Conservation (phyloP, 2,797 vertebrate species). For the Sciaenops ocellatus region DNA sequence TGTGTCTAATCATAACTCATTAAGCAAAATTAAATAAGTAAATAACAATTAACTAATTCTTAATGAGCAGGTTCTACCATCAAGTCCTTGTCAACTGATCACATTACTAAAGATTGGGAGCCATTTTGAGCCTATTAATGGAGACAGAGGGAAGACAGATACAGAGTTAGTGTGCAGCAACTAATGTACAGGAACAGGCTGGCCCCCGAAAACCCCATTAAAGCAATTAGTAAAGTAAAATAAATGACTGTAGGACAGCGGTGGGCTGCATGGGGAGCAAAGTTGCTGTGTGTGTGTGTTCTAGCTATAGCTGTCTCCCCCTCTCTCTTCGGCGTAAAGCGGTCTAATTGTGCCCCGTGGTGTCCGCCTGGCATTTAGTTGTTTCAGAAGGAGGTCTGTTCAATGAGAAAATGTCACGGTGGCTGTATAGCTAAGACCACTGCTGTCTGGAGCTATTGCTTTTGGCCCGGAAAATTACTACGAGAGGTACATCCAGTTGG, state of each 20-base stretch:
- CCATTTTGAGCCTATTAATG: constrained; percentile 46
- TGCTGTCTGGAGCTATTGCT: constrained; percentile 52
- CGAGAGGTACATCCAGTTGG: constrained; percentile 31
- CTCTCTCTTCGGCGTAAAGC: constrained; percentile 61
- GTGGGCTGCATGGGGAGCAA: constrained; percentile 21
- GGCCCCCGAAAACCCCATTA: constrained; percentile 66
- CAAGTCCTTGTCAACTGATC: constrained; percentile 69
- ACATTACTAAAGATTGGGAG: constrained; percentile 66
- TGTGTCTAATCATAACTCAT: constrained; percentile 50
- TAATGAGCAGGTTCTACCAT: constrained; percentile 66
- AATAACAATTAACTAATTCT: constrained; percentile 66
- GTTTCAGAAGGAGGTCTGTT: constrained; percentile 56
- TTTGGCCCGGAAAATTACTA: constrained; percentile 52
- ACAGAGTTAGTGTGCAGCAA: constrained; percentile 51
- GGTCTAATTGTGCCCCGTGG: constrained; percentile 80
- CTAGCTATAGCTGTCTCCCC: constrained; percentile 6
- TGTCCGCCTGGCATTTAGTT: constrained; percentile 79
- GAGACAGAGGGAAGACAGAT: constrained; percentile 54
- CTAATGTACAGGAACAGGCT: constrained; percentile 55
- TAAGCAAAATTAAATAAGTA: constrained; percentile 43
- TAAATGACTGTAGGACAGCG: constrained; percentile 66
- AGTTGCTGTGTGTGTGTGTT: constrained; percentile 13
- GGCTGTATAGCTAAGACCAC: constrained; percentile 47
- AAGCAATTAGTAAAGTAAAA: constrained; percentile 74
- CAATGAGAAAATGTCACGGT: constrained; percentile 78